These are phyloP conservation scores for Myrmecobius fasciatus DNA, from an alignment of 2,113 vertebrate species.

Conservation along the genomic window DNA sequence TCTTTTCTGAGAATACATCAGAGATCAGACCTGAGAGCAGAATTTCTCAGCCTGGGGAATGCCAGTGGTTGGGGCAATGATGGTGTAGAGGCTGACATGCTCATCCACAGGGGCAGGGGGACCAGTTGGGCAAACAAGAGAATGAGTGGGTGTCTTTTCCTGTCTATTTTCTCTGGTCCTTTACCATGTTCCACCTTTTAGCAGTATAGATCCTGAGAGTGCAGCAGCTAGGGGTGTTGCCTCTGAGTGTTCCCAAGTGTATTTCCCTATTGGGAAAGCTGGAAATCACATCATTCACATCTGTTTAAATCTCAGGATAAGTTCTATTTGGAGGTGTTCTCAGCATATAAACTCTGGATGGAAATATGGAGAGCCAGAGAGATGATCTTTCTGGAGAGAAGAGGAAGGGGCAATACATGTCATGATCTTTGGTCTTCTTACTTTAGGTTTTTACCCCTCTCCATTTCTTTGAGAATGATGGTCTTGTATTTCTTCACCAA, in stretches of 20 bases:
- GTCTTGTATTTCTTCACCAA: background rate
- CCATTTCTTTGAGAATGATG: background rate
- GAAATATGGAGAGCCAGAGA: background rate
- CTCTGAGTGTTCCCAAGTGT: background rate
- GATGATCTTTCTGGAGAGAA: background rate
- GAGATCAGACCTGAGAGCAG: background rate
- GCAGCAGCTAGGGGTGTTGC: background rate
- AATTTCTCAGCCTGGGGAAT: background rate
- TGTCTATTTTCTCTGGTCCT: background rate
- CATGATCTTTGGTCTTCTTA: background rate
- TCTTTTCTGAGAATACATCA: background rate
- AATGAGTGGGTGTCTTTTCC: background rate
- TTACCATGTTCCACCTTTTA: background rate
- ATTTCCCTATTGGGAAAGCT: background rate
- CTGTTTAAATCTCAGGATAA: background rate
- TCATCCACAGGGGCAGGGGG: background rate
- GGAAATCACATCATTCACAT: background rate
- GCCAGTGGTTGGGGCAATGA: background rate
- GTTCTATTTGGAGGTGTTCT: background rate
- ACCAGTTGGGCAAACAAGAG: background rate
- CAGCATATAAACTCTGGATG: background rate
- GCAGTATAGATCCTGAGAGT: background rate
- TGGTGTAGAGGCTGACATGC: background rate
- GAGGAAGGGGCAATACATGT: background rate
- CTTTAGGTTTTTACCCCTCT: background rate